A percentile compares a stretch with the other conserved stretches of the same genome.
These are phyloP conservation scores for Panzeria rudis DNA, from an alignment of 2,888 invertebrate species.

Conservation along the genomic window DNA sequence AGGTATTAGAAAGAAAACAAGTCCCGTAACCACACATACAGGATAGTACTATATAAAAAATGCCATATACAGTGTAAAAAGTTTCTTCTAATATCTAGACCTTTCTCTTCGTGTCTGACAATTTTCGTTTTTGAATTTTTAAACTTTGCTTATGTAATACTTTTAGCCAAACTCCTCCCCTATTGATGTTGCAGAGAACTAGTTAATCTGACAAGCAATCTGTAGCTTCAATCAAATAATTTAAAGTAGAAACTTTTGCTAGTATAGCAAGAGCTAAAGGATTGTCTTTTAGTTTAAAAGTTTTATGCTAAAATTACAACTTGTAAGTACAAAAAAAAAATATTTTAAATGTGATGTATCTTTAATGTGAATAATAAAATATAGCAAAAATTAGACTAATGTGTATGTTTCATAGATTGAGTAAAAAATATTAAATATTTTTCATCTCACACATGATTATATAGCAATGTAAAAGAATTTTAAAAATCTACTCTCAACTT, in stretches of 20 bases:
- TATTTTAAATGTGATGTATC: not conserved
- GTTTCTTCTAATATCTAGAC: too few relatives aligned
- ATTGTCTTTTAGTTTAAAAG: not conserved
- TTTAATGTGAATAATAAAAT: conserved; percentile 29
- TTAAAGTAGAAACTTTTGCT: not conserved
- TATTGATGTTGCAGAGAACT: too few relatives aligned
- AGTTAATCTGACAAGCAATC: too few relatives aligned
- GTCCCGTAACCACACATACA: too few relatives aligned
- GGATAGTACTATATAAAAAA: too few relatives aligned
- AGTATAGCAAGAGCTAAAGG: not conserved
- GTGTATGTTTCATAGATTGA: conserved; percentile 61
- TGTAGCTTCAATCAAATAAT: not conserved
- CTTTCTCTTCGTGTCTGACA: too few relatives aligned
- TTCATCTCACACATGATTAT: not conserved
- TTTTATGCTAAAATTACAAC: not conserved
- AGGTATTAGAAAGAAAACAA: too few relatives aligned
- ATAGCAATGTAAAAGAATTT: not conserved
- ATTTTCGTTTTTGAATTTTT: too few relatives aligned
- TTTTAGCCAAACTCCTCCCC: too few relatives aligned
- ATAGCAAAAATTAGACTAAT: conserved; percentile 52
- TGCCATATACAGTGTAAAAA: too few relatives aligned
- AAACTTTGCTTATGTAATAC: too few relatives aligned
- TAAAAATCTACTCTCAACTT: not conserved
- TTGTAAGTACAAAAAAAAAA: conserved; percentile 6
- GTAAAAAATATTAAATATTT: conserved; percentile 48